These are phyloP conservation scores for Phoebastria nigripes DNA, from an alignment of 2,797 vertebrate genomes.

Conservation along the genomic window DNA sequence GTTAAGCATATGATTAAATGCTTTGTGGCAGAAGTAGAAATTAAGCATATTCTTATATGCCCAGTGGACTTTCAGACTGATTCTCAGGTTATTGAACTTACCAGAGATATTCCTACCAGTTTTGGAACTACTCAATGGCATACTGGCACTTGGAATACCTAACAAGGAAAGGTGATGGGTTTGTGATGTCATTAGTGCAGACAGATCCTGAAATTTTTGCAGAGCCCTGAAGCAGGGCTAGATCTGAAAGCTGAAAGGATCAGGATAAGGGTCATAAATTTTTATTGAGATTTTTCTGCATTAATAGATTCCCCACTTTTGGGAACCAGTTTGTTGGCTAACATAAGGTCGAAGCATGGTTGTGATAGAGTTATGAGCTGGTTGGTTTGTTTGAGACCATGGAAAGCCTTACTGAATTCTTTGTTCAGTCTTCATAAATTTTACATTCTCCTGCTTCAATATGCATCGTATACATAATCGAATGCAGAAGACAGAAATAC, in stretches of 20 bases:
- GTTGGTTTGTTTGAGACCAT: not conserved
- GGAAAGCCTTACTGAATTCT: not conserved
- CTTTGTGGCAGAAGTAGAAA: not conserved
- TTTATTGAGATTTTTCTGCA: not conserved
- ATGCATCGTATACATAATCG: accelerated
- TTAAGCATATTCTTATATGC: not conserved
- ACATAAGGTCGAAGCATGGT: not conserved
- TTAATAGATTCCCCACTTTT: not conserved
- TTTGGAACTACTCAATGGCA: not conserved
- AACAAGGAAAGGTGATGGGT: not conserved
- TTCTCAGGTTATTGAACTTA: not conserved
- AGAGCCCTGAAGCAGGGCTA: not conserved
- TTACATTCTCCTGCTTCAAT: not conserved
- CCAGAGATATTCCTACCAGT: not conserved
- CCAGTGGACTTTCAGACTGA: not conserved
- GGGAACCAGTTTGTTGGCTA: not conserved
- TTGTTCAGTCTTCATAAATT: not conserved
- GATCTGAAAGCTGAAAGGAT: not conserved
- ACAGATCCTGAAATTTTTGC: not conserved
- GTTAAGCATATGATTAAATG: not conserved
- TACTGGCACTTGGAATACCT: not conserved
- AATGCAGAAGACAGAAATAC: not conserved
- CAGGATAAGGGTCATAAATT: not conserved
- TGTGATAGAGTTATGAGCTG: not conserved
- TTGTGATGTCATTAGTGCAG: not conserved